These are phyloP conservation scores for Prorops nasuta DNA, from an alignment of 1,140 invertebrate species.

Conservation along the genomic window DNA sequence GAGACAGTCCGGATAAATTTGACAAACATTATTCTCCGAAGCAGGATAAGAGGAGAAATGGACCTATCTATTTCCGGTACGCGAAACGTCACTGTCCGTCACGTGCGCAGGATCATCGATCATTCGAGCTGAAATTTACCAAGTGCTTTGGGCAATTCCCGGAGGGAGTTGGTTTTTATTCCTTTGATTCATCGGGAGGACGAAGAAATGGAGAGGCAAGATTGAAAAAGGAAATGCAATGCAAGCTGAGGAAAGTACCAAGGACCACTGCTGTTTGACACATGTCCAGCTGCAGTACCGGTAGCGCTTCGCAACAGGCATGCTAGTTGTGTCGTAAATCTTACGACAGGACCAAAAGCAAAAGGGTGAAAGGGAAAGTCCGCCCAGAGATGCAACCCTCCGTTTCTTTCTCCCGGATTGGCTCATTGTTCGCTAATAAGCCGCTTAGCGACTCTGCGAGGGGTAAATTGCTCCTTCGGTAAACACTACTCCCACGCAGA, in stretches of 20 bases:
- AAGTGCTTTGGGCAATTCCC: constrained; percentile 4
- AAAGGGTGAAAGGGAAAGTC: constrained; percentile 20
- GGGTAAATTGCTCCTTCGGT: constrained; percentile 37
- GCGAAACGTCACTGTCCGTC: no score
- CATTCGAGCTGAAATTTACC: not conserved
- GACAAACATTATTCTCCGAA: no score
- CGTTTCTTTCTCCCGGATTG: constrained; percentile 7
- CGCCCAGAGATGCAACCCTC: constrained; percentile 28
- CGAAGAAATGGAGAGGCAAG: not conserved
- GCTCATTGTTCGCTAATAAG: constrained; percentile 42
- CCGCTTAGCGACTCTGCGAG: constrained; percentile 38
- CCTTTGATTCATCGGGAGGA: constrained; percentile 24
- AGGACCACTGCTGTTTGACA: constrained; percentile 22
- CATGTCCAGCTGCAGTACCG: constrained; percentile 17
- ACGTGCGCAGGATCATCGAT: no score
- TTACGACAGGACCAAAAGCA: constrained; percentile 17
- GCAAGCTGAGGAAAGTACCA: no score
- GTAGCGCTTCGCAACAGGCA: constrained; percentile 1
- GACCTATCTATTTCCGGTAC: no score
- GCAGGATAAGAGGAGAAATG: no score
- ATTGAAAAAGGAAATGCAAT: no score
- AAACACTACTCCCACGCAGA: constrained; percentile 41
- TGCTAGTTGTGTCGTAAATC: constrained; percentile 32
- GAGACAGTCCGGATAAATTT: no score
- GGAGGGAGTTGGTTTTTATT: constrained; percentile 23